phyloP scores from a whole-genome alignment of 2,888 invertebrate genomes.

The Drosophila mercatorum region DNA sequence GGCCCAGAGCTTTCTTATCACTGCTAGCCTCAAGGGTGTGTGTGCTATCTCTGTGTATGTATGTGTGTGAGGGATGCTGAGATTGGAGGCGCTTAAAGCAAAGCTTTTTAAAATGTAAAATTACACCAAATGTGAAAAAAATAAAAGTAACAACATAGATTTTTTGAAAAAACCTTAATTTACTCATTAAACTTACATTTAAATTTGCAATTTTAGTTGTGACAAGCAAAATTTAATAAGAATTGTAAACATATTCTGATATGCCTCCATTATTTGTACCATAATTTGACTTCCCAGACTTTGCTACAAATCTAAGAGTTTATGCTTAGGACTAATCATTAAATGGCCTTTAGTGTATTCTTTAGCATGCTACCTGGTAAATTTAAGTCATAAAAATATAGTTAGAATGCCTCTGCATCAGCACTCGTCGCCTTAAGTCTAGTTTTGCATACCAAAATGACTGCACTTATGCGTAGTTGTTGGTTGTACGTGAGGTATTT shows the following conservation, averaged over 20 bases:
- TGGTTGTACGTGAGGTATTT: conserved; percentile 66
- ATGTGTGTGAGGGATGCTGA: conserved; percentile 3
- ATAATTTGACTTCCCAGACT: neutral
- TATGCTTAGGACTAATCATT: conserved; percentile 35
- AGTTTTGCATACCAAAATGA: conserved; percentile 54
- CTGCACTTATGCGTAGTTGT: conserved; percentile 53
- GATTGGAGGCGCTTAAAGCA: conserved; percentile 27
- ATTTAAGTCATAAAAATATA: conserved; percentile 30
- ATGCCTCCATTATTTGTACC: neutral
- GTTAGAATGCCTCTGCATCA: neutral
- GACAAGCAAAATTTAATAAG: neutral
- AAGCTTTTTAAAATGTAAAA: conserved; percentile 19
- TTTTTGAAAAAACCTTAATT: neutral
- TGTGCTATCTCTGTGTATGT: neutral
- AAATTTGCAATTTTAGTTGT: neutral
- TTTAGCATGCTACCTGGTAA: conserved; percentile 31
- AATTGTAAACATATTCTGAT: conserved; percentile 5
- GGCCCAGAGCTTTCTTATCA: conserved; percentile 68
- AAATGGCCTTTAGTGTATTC: conserved; percentile 57
- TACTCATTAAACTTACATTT: neutral
- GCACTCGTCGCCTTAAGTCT: conserved; percentile 42
- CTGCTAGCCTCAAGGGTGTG: conserved; percentile 14
- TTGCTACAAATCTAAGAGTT: neutral
- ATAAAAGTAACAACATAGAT: neutral
- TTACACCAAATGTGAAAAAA: neutral